Evolutionary conservation across 2,113 vertebrate genomes (phyloP).

Genomic region (Theristicus caerulescens): DNA sequence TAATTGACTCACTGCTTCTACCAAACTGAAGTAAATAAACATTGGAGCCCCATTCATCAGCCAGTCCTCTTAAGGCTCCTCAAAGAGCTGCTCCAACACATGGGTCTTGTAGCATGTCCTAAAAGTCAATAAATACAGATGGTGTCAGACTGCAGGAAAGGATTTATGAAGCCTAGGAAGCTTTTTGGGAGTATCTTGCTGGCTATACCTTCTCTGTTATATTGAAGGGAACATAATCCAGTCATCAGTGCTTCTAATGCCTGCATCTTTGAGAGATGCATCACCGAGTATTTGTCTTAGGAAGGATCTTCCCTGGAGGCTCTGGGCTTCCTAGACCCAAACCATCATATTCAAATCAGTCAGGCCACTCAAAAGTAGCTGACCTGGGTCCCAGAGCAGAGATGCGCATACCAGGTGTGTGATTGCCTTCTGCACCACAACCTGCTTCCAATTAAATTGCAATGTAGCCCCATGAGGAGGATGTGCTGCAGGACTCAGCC

Average conservation of each 20-base stretch:
- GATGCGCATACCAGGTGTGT: not conserved
- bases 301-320: not conserved
- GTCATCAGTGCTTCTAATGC: not conserved
- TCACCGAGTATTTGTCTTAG: not conserved
- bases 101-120: not conserved
- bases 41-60: constrained; percentile 12
- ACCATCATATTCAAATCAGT: not conserved
- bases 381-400: not conserved
- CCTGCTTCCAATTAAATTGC: constrained; percentile 43
- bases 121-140: constrained; percentile 39
- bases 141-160: constrained; percentile 23
- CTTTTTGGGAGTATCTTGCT: constrained; percentile 15
- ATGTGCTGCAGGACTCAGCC: not conserved
- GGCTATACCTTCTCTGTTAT: not conserved
- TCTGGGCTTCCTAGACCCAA: not conserved
- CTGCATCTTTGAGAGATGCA: not conserved
- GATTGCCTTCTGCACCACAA: not conserved
- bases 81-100: constrained; percentile 4
- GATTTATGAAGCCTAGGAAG: constrained; percentile 32
- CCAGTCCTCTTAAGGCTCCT: not conserved
- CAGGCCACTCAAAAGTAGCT: not conserved
- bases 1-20: constrained; percentile 40
- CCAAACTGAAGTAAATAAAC: constrained; percentile 56
- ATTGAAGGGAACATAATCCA: not conserved
- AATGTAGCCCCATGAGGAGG: not conserved